phyloP scores from a whole-genome alignment of 2,888 invertebrate species.

The Leptinotarsa peninsularis region DNA sequence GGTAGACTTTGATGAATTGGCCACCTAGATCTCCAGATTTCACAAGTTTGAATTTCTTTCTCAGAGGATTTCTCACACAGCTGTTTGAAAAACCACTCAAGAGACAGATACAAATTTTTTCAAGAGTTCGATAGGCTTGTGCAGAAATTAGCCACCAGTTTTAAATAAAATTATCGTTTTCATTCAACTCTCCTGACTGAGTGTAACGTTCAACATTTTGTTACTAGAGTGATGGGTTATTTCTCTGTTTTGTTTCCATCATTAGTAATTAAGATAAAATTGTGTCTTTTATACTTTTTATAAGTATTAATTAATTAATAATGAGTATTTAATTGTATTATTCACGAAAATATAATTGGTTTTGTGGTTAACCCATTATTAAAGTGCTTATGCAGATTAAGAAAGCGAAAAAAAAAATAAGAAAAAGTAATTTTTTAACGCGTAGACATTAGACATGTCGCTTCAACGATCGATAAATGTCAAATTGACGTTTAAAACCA shows the following conservation, averaged over 20 bases:
- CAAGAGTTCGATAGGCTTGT: not conserved
- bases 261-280: not conserved
- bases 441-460: too few relatives aligned
- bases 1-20: constrained; percentile 14
- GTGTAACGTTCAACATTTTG: not conserved
- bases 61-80: constrained; percentile 8
- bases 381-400: too few relatives aligned
- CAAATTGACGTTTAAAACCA: too few relatives aligned
- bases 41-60: constrained; percentile 24
- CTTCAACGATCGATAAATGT: too few relatives aligned
- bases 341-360: too few relatives aligned
- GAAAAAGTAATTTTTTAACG: too few relatives aligned
- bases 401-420: too few relatives aligned
- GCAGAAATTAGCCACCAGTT: not conserved
- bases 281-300: not conserved
- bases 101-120: not conserved
- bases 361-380: too few relatives aligned
- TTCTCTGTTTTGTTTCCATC: not conserved
- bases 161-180: not conserved
- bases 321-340: too few relatives aligned
- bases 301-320: too few relatives aligned
- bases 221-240: not conserved
- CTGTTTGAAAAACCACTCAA: not conserved
- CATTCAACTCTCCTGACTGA: not conserved
- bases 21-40: constrained; percentile 18